Percentiles rank a stretch among this genome's conserved stretches.
Conservation (phyloP, 2,888 invertebrate genomes). For the Cheilosia vulpina region DNA sequence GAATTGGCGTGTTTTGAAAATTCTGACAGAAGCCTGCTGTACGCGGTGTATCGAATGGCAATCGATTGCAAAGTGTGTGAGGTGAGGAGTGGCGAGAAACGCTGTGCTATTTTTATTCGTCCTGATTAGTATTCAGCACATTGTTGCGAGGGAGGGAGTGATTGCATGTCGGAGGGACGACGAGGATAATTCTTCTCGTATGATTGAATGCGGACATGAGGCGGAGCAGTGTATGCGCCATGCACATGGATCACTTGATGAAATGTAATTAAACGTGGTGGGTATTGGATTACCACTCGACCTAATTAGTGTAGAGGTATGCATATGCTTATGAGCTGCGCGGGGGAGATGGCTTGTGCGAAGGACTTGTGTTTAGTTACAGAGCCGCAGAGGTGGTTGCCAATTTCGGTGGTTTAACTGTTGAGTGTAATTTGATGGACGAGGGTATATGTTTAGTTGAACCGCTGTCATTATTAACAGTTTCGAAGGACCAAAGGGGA, state of each 20-base stretch:
- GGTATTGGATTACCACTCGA: conserved; percentile 66
- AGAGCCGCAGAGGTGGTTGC: not conserved
- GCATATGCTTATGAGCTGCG: not conserved
- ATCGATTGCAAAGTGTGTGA: conserved; percentile 22
- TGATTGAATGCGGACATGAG: conserved; percentile 33
- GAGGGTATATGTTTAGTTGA: too few species aligned
- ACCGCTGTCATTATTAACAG: too few species aligned
- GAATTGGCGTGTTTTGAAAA: conserved; percentile 47
- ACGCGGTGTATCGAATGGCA: conserved; percentile 31
- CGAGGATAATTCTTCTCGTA: not conserved
- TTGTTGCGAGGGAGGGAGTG: conserved; percentile 13
- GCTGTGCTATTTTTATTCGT: not conserved
- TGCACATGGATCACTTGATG: conserved; percentile 30
- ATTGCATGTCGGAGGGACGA: conserved; percentile 53
- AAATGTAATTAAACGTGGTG: conserved; percentile 53
- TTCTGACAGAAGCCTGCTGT: conserved; percentile 17
- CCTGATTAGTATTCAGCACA: conserved; percentile 19
- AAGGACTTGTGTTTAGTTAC: not conserved
- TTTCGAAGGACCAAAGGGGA: too few species aligned
- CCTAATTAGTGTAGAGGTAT: conserved; percentile 52
- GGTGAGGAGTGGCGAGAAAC: not conserved
- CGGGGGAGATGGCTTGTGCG: not conserved
- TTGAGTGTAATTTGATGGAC: too few species aligned
- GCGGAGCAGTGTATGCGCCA: not conserved
- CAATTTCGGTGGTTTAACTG: not conserved